Evolutionary conservation across 2,113 vertebrate species (phyloP), one percentile per base, ranked within the genome.

Genomic region (Oreochromis aureus): DNA sequence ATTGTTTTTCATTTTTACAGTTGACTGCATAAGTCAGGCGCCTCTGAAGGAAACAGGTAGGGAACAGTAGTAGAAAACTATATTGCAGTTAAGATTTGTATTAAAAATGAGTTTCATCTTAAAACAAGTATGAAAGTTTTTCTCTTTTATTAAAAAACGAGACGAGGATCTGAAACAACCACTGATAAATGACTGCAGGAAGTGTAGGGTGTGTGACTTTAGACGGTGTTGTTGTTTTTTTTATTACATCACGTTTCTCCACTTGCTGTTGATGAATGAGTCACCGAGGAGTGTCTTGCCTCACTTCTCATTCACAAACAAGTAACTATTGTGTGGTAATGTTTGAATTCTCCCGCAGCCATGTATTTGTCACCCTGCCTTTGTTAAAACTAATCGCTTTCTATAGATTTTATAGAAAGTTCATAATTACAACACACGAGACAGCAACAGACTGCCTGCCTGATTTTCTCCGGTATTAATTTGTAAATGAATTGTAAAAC

Each of bases 11-110:
- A 55, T 22, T 55, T 24, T 27, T 27, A 54, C 51, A 80, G 79
- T 36, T 36, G 7, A 56, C 34, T 80, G 53, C 53, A 80, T 13
- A 22, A 66, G 13, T 46, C 12, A 44, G 0, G n/a, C 1, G 5
- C 61, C 41, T 10, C 9, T 27, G 18, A 0, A 4, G 30, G 7
- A 0, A 0, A 7, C 36, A 55, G 76, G 76, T 80, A 55, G 51
- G n/a, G 8, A 80, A 80, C 30, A 46, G 13, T 32, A 32, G 24
- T 7, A 53, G 24, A 19, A 78, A 53, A 32, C 18, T n/a, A 32
- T 78, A 51, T 51, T 32, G 27, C 2, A 24, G 39, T 71, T 71
- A 16, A 9, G 22, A 4, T 27, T 73, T 27, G 39, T 27, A 71
- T 46, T 27, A 71, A 22, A 71, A 71, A 46, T 71, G 66, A 46